A percentile compares a stretch with the other conserved stretches of the same genome.
These are phyloP conservation scores for Chymomyza fuscimana DNA, from an alignment of 2,888 invertebrate species.

Conservation along the genomic window DNA sequence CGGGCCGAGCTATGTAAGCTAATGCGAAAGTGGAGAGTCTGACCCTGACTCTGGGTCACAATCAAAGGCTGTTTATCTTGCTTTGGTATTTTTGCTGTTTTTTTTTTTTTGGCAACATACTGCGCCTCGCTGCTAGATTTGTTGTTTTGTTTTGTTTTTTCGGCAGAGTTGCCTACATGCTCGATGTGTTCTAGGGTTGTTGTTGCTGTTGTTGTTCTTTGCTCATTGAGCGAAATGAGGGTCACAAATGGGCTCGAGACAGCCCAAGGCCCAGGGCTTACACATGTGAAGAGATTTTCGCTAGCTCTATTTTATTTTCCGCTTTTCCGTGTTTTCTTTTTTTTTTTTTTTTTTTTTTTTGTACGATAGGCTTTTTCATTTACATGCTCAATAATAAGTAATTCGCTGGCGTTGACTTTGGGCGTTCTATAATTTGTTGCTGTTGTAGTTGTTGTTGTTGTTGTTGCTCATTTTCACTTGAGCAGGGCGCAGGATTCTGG, in stretches of 20 bases:
- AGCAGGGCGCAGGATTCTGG: background rate
- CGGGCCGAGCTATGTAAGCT: background rate
- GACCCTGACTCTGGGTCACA: slow-evolving; percentile 27
- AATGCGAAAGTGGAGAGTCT: slow-evolving; percentile 1
- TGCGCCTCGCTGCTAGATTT: background rate
- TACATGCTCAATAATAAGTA: slow-evolving; percentile 58
- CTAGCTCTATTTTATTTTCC: background rate
- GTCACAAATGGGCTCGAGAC: slow-evolving; percentile 35
- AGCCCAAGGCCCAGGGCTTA: slow-evolving; percentile 13
- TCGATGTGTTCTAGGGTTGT: background rate
- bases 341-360: slow-evolving; percentile 19
- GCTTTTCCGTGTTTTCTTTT: background rate
- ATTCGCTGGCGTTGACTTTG: slow-evolving; percentile 43
- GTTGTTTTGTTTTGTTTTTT: background rate
- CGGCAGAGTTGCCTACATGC: background rate
- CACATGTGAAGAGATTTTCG: slow-evolving; percentile 5
- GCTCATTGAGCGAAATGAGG: slow-evolving; percentile 34
- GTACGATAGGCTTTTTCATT: slow-evolving; percentile 49
- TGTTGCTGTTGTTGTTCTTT: slow-evolving; percentile 1
- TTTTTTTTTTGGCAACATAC: slow-evolving; percentile 11
- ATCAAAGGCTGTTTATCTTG: slow-evolving; percentile 71
- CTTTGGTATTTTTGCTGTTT: slow-evolving; percentile 14
- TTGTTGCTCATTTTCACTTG: slow-evolving; percentile 19
- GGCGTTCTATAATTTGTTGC: slow-evolving; percentile 43
- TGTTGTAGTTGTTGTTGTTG: slow-evolving; percentile 51